phyloP scores from a whole-genome alignment of 2,113 vertebrate species.

The Podarcis muralis region DNA sequence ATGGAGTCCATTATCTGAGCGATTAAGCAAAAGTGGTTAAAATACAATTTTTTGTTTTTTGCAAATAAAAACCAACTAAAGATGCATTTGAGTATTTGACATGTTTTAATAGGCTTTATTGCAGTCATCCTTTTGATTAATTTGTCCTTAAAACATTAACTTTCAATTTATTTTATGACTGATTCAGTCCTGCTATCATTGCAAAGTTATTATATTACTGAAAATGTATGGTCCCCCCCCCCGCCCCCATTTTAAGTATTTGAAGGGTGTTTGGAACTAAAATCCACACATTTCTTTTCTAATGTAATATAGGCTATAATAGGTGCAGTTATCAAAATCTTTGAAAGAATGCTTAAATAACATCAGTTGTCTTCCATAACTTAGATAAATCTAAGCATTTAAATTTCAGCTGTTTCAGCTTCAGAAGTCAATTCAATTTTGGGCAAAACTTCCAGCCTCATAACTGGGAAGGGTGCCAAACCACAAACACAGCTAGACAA shows the following conservation, averaged over 20 bases:
- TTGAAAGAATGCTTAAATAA: neutral
- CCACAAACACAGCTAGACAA: neutral
- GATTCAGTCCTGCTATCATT: constrained; percentile 4
- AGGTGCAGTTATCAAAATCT: neutral
- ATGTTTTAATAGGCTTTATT: neutral
- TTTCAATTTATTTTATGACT: constrained; percentile 9
- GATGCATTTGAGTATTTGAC: neutral
- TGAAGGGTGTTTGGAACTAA: neutral
- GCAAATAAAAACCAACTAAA: neutral
- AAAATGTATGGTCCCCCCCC: neutral
- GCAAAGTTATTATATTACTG: neutral
- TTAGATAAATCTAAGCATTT: neutral
- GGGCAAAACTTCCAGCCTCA: neutral
- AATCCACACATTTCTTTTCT: neutral
- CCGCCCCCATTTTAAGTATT: neutral
- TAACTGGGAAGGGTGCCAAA: too few species aligned
- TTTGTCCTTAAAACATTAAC: constrained; percentile 15
- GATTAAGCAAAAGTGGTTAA: constrained; percentile 8
- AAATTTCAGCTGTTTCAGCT: neutral
- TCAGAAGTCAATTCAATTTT: neutral
- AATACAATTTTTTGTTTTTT: neutral
- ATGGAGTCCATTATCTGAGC: neutral
- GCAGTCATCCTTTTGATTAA: neutral
- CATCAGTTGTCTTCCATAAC: neutral
- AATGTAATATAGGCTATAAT: neutral